These are phyloP conservation scores for Tipula vernalis DNA, from an alignment of 2,888 invertebrate genomes.

Conservation along the genomic window DNA sequence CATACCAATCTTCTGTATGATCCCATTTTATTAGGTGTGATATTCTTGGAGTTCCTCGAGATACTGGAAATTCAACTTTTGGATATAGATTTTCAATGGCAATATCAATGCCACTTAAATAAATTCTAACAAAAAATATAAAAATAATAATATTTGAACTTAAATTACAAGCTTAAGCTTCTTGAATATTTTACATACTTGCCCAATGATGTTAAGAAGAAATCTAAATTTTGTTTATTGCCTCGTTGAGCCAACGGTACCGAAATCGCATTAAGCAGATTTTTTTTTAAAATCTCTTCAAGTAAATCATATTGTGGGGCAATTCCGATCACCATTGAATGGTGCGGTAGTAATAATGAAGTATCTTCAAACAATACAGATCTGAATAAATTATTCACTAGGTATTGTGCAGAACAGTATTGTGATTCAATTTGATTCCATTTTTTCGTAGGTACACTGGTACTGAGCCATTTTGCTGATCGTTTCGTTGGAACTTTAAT, in stretches of 20 bases:
- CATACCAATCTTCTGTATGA: constrained; percentile 65
- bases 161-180: constrained; percentile 17
- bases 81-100: constrained; percentile 67
- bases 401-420: constrained; percentile 69
- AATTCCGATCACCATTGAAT: constrained; percentile 53
- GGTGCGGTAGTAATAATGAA: constrained; percentile 40
- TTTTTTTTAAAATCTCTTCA: constrained; percentile 51
- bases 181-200: constrained; percentile 34
- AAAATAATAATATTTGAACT: background rate
- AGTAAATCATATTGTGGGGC: constrained; percentile 56
- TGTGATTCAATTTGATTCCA: constrained; percentile 56
- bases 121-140: constrained; percentile 48
- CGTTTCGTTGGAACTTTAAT: constrained; percentile 54
- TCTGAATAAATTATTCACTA: constrained; percentile 68
- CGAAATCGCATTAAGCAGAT: constrained; percentile 41
- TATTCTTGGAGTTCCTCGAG: too few relatives aligned
- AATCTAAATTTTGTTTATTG: constrained; percentile 36
- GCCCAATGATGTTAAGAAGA: constrained; percentile 35
- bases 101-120: constrained; percentile 62
- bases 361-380: constrained; percentile 36
- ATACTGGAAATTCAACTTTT: constrained; percentile 55
- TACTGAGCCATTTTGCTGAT: constrained; percentile 70
- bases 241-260: constrained; percentile 47
- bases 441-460: constrained; percentile 57
- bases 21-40: constrained; percentile 61